phyloP scores from a whole-genome alignment of 2,113 vertebrate species.

The Salvelinus sp. region DNA sequence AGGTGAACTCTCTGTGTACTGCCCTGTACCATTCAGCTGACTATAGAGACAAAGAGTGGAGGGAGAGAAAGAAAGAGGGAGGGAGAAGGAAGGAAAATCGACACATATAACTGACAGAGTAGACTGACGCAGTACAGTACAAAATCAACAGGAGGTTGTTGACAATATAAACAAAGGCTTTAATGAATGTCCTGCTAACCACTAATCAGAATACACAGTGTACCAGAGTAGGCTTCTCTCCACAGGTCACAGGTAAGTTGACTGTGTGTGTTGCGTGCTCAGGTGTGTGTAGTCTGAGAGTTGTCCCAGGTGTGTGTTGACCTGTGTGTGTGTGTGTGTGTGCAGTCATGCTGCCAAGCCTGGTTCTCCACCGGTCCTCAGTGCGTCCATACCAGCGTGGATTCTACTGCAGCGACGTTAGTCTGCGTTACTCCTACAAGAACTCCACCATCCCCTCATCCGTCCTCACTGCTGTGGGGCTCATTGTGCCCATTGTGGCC shows the following conservation, averaged over 20 bases:
- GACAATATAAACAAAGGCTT: no score
- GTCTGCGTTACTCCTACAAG: constrained; percentile 73
- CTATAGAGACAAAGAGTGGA: no score
- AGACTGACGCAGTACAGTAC: no score
- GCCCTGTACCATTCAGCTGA: no score
- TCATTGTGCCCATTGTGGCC: constrained; percentile 78
- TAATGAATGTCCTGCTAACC: no score
- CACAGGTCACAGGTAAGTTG: not conserved
- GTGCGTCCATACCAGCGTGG: constrained; percentile 75
- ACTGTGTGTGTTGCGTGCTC: constrained; percentile 7
- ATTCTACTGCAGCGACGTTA: constrained; percentile 71
- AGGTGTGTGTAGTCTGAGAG: not conserved
- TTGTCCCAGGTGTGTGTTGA: constrained; percentile 21
- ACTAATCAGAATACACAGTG: no score
- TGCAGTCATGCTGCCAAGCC: constrained; percentile 76
- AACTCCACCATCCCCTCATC: constrained; percentile 78
- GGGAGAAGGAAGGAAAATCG: no score
- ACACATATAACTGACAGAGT: no score
- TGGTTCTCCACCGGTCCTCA: constrained; percentile 73
- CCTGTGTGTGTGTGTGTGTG: constrained; percentile 49
- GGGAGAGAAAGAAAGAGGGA: no score
- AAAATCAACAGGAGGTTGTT: no score
- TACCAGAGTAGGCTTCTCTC: not conserved
- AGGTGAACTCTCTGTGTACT: no score
- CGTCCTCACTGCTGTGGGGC: constrained; percentile 77